Conservation (phyloP, 2,113 vertebrate species). For the human (Homo sapiens) region DNA sequence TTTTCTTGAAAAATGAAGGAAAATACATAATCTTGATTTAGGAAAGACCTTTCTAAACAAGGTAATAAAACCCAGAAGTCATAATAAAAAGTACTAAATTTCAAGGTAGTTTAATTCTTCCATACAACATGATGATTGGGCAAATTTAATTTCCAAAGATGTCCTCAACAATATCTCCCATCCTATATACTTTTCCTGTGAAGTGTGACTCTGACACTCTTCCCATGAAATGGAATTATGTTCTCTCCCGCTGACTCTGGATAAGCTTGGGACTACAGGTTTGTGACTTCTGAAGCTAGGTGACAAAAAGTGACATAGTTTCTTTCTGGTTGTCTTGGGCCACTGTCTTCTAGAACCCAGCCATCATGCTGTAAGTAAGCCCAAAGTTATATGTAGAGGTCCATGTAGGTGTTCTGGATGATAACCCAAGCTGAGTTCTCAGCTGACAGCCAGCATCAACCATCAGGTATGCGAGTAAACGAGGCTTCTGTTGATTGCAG, state of each 20-base stretch:
- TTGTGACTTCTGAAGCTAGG: neutral
- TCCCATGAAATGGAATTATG: neutral
- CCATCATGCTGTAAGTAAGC: neutral
- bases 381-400: neutral
- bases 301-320: neutral
- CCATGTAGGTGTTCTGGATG: neutral
- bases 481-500: neutral
- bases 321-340: neutral
- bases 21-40: neutral
- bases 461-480: neutral
- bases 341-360: neutral
- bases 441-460: neutral
- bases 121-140: neutral
- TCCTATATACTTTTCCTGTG: neutral
- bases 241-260: neutral
- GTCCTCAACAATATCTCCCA: neutral
- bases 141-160: neutral
- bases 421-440: neutral
- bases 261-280: neutral
- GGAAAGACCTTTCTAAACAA: constrained; percentile 2
- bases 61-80: neutral
- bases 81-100: neutral
- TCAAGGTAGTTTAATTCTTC: constrained; percentile 25
- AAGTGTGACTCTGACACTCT: neutral
- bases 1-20: neutral